These are phyloP conservation scores for Aurelia aurita DNA, from an alignment of 30 jellyfish, hydroid and myxozoan genomes.

Conservation along the genomic window DNA sequence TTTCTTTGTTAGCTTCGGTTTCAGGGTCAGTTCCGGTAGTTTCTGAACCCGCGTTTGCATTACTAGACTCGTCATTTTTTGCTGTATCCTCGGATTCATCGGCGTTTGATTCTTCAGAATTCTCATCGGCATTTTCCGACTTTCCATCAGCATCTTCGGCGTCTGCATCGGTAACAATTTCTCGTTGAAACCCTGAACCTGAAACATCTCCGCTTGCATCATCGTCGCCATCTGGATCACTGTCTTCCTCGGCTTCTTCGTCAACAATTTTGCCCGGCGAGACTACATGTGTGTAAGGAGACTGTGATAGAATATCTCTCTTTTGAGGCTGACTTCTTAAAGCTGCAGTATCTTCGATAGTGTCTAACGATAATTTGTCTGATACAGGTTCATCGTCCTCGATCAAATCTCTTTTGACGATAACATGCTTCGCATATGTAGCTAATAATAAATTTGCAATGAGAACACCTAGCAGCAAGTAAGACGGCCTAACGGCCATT, in stretches of 20 bases:
- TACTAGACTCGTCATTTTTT: neutral
- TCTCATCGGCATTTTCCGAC: conserved; percentile 13
- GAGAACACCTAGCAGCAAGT: conserved; percentile 10
- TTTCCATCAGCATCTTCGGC: conserved; percentile 40
- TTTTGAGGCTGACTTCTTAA: conserved; percentile 24
- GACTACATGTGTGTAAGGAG: conserved; percentile 18
- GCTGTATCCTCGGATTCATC: conserved; percentile 6
- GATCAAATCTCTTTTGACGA: conserved; percentile 32
- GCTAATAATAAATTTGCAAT: conserved; percentile 3
- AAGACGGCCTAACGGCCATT: conserved; percentile 66
- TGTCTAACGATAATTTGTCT: neutral
- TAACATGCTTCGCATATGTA: conserved; percentile 38
- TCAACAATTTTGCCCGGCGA: conserved; percentile 61
- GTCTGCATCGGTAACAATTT: conserved; percentile 27
- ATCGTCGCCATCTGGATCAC: conserved; percentile 55
- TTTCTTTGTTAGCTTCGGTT: conserved; percentile 31
- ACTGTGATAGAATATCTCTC: conserved; percentile 18
- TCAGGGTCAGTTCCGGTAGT: neutral
- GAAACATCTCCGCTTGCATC: conserved; percentile 52
- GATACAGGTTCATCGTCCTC: conserved; percentile 18
- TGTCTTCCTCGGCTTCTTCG: conserved; percentile 65
- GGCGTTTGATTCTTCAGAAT: conserved; percentile 1
- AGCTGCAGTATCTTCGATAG: neutral
- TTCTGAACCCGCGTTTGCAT: neutral
- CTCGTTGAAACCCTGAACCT: conserved; percentile 61